A percentile compares a stretch with the other conserved stretches of the same genome.
These are phyloP conservation scores for Larimichthys crocea DNA, from an alignment of 2,113 vertebrate genomes.

Conservation along the genomic window DNA sequence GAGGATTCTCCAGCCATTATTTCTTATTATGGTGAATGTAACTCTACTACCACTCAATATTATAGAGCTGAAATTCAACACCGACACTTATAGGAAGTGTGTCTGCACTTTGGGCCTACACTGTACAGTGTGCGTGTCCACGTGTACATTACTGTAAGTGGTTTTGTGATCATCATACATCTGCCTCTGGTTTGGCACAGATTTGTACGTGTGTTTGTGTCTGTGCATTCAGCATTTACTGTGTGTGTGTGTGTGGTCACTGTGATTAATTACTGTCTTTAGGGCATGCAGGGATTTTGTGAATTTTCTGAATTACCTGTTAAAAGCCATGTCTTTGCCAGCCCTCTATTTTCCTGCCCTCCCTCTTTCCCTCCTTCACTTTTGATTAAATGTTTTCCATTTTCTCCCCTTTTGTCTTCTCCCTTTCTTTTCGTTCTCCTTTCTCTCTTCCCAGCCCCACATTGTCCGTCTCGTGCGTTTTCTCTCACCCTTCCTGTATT, in stretches of 20 bases:
- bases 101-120: slow-evolving; percentile 11
- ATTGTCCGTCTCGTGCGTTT: not conserved
- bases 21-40: slow-evolving; percentile 31
- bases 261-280: slow-evolving; percentile 49
- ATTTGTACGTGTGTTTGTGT: slow-evolving; percentile 18
- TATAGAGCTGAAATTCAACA: slow-evolving; percentile 30
- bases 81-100: slow-evolving; percentile 17
- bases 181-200: not conserved
- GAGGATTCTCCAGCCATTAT: slow-evolving; percentile 35
- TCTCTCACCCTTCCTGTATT: not conserved
- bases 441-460: not conserved
- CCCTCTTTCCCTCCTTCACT: not conserved
- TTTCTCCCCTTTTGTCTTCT: not conserved
- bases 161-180: not conserved
- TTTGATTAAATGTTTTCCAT: slow-evolving; percentile 1
- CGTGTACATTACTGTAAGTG: not conserved
- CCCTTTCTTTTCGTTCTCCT: not conserved
- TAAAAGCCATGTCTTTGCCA: slow-evolving; percentile 37
- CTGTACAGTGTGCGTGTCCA: not conserved
- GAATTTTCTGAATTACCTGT: slow-evolving; percentile 44
- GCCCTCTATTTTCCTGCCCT: not conserved
- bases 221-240: not conserved
- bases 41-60: slow-evolving; percentile 12
- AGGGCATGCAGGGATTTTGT: slow-evolving; percentile 35
- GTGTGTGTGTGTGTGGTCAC: slow-evolving; percentile 6